Base-by-base conservation (phyloP, 2,888 invertebrate genomes). In the Netelia virgata region DNA sequence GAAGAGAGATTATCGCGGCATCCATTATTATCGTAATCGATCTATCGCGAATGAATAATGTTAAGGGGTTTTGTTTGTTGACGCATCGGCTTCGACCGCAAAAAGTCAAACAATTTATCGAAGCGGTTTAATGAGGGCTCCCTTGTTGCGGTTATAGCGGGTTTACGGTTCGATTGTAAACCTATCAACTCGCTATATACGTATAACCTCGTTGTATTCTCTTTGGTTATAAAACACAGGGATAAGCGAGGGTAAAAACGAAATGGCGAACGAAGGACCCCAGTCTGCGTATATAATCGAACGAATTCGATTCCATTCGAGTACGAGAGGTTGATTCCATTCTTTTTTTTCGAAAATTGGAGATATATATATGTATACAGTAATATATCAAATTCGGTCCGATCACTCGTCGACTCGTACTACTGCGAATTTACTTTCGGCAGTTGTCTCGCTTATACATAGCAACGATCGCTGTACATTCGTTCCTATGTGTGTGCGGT, bases 281-380 rank as follows among this genome's bases (percentile, higher is more conserved):
- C 74, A 50, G 43, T 0, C 53, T 28, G 53, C 53, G 61, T 77
- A 43, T 69, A 61, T 59, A 53, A 77, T 68, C 75, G 70, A 76
- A 82, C 57, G 55, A 76, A 82, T 57, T 69, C 55, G 55, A 81
- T 75, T 69, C 20, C 55, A 23, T 18, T 64, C 14, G 64, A 64
- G 55, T 70, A 18, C 14, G 14, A 2, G 57, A 43, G 43, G 20
- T 41, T 10, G 28, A 3, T 20, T 23, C 36, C 50, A 41, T 41
- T 14, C 41, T 18, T 41, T 75, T 59, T 64, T 47, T 47, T 66
- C 57, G 72, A 28, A 28, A n/a, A 41, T 66, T 11, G 57, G 28
- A 23, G 57, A 20, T 23, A 16, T 70, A 18, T 64, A 23, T 28
- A 9, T 16, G 57, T 50, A 57, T 11, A 59, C 28, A 63, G 11